A percentile compares a stretch with the other conserved stretches of the same genome.
Evolutionary conservation across 2,888 invertebrate species (phyloP).

Genomic region (Drosophila paramelanica): DNA sequence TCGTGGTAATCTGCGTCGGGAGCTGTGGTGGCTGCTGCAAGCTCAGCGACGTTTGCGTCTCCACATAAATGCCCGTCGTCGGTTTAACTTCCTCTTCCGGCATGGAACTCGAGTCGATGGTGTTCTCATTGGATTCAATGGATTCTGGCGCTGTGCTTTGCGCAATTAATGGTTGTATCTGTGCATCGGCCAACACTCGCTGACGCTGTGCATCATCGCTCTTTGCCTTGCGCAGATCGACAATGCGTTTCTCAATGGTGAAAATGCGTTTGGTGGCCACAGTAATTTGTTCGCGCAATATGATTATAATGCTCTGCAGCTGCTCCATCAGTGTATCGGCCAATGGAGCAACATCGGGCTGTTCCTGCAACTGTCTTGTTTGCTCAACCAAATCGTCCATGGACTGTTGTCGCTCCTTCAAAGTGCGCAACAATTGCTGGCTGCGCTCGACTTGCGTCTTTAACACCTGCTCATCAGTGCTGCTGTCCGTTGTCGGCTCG

Average conservation of each 20-base stretch:
- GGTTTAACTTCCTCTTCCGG: conserved; percentile 88
- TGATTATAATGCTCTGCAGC: conserved; percentile 86
- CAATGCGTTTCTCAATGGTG: conserved; percentile 83
- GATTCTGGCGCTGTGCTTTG: conserved; percentile 74
- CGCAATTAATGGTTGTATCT: conserved; percentile 66
- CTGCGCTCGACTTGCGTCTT: conserved; percentile 86
- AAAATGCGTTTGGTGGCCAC: conserved; percentile 88
- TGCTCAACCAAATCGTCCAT: conserved; percentile 85
- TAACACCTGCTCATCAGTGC: conserved; percentile 85
- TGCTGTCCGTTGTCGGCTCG: conserved; percentile 76
- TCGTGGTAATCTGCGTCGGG: conserved; percentile 30
- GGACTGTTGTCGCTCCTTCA: conserved; percentile 86
- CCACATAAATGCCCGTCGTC: conserved; percentile 84
- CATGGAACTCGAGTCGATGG: conserved; percentile 90
- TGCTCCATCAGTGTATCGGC: conserved; percentile 86
- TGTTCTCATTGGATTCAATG: conserved; percentile 83
- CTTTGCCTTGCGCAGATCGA: conserved; percentile 73
- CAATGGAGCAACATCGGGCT: conserved; percentile 85
- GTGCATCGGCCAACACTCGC: conserved; percentile 75
- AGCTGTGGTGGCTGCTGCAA: conserved; percentile 69
- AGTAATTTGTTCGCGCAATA: conserved; percentile 88
- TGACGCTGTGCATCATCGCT: conserved; percentile 75
- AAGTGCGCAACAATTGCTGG: conserved; percentile 86
- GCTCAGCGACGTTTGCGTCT: conserved; percentile 90
- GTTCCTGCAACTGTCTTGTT: conserved; percentile 85